Base-by-base conservation (phyloP, 2,888 invertebrate genomes). In the Tetragonisca angustula region DNA sequence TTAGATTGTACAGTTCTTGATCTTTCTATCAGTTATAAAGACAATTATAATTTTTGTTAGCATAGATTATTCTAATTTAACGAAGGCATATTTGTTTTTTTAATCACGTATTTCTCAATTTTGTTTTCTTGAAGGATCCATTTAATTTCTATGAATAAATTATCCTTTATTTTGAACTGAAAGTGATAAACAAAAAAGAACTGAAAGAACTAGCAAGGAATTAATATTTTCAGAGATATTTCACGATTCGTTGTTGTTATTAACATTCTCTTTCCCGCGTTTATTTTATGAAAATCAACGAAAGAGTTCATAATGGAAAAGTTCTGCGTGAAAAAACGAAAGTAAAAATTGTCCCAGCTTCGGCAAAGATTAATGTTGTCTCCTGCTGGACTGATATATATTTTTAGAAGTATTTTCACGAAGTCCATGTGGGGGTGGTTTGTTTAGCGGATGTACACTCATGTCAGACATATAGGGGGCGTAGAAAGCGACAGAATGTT, bases 341-440 rank as follows among this genome's bases (percentile, higher is more conserved):
- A 76, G 61, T 27, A 64, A 67, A 54, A 32, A 76, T 74, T 61
- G 32, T 17, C 49, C 27, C 13, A 59, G 15, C 52, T 61, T 65
- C 32, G 43, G 24, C 5, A 69, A 43, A 43, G 56, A 82, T 81
- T 68, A 72, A 71, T 65, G 69, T 65, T 19, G 79, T 52, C 83
- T 88, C 85, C 84, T 85, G 85, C 83, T 56, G 70, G 70, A 52
- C 69, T 24, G 50, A 19, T 2, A 73, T 70, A 72, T 90, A 89
- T 88, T 89, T 89, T 89, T 88, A 88, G 89, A 89, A 82, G 56
- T 72, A 85, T 89, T 88, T 85, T 86, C 32, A 76, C 74, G 52
- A 77, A 67, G 36, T 65, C 24, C 19, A 52, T 32, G 89, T 84
- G 90, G 88, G 89, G 87, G 87, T 88, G 86, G 76, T 75, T 88